Evolutionary conservation across 2,113 vertebrate species (phyloP), one percentile per base, ranked within the genome.

Genomic region (Carollia perspicillata): DNA sequence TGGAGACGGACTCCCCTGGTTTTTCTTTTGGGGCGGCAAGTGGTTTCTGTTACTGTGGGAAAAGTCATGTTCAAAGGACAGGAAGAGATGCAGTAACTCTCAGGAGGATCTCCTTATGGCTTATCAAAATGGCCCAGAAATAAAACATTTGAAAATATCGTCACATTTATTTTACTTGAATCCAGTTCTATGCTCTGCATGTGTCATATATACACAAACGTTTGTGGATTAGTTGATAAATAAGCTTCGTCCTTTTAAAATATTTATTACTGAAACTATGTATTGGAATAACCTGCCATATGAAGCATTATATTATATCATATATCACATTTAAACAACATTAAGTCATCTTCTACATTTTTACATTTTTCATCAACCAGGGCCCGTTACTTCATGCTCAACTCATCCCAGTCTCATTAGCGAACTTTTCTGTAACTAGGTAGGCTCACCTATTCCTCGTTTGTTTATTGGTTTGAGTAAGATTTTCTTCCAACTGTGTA

Each of bases 391-490:
- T 96, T 97, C 89, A 35, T 37, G 92, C 89, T 88, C 72, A 60
- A 71, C 92, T 97, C 95, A 55, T 84, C 87, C 94, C 35, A 28
- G 35, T 93, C 90, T 98, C 79, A 77, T 87, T 79, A 94, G 85
- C 95, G 63, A 58, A 78, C 72, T 90, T 23, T 95, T 93, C 96
- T 97, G 89, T 75, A 65, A 79, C 74, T 44, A 91, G 49, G 96
- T 92, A 84, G 96, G 78, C 40, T 87, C 37, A 42, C 93, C 97
- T 97, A 74, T 87, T 51, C 66, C 94, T 97, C 95, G 66, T 98
- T 98, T 98, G 97, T 97, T 94, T 84, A 92, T 78, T 88, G 30
- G 40, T 84, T 96, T 69, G 37, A 84, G 11, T 83, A 68, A 85
- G 88, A 33, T 49, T 60, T 95, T 94, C 85, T 47, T 6, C 3